phyloP scores from a whole-genome alignment of 2,888 invertebrate genomes.

The Tiliacea citrago region DNA sequence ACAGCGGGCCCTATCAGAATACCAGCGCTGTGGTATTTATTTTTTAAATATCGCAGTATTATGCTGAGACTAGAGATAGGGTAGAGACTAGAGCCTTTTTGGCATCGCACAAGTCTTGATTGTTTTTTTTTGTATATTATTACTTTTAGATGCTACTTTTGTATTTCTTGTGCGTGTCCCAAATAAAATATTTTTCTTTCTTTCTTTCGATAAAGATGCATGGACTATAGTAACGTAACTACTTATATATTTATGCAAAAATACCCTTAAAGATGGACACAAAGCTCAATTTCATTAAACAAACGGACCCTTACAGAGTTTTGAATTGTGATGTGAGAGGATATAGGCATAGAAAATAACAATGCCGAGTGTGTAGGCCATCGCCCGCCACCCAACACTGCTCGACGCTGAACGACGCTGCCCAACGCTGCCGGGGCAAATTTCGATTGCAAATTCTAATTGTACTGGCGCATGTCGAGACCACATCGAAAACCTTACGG shows the following conservation, averaged over 20 bases:
- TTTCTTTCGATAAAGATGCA: neutral
- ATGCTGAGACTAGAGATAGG: no score
- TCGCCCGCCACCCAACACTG: constrained; percentile 14
- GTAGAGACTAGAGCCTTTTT: no score
- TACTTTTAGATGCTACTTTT: no score
- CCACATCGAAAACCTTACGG: constrained; percentile 68
- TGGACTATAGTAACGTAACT: neutral
- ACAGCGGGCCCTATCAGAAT: no score
- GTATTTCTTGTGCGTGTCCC: no score
- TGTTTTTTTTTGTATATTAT: no score
- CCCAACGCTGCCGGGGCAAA: constrained; percentile 52
- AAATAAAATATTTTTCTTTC: no score
- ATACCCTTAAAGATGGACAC: neutral
- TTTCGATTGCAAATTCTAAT: constrained; percentile 76
- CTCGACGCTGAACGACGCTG: constrained; percentile 2
- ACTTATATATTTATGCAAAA: neutral
- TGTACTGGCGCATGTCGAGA: constrained; percentile 69
- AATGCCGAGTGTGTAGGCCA: constrained; percentile 38
- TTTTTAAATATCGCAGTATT: no score
- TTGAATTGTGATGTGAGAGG: constrained; percentile 31
- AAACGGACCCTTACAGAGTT: constrained; percentile 24
- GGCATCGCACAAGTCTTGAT: no score
- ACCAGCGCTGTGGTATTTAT: no score
- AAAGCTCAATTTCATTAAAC: constrained; percentile 21
- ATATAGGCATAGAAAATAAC: constrained; percentile 51